Percentiles rank a stretch among this genome's conserved stretches.
Conservation (phyloP, 2,888 invertebrate species). For the Clepsis dumicolana region DNA sequence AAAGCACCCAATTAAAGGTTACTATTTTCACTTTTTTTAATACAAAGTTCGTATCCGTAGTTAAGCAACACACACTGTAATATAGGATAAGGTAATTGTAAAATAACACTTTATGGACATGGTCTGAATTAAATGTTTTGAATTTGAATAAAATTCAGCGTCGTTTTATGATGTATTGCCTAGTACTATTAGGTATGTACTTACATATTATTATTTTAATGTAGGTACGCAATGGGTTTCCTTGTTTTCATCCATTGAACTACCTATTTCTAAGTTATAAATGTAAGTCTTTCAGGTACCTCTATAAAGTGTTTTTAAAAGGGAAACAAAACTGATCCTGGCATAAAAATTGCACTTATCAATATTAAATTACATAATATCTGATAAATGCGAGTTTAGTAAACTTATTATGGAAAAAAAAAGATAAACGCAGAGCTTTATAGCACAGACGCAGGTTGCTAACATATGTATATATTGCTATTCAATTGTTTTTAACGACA, state of each 20-base stretch:
- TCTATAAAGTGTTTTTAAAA: background rate
- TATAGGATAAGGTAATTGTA: too few species aligned
- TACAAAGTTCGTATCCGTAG: background rate
- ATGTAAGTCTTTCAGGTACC: background rate
- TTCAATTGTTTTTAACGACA: too few species aligned
- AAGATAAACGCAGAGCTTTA: background rate
- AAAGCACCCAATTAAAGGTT: background rate
- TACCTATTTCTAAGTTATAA: background rate
- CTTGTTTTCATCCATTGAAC: background rate
- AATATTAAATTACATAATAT: conserved; percentile 8
- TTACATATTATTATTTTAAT: too few species aligned
- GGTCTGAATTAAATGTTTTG: too few species aligned
- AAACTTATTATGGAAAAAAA: background rate
- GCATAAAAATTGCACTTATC: conserved; percentile 2
- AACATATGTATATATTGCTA: too few species aligned
- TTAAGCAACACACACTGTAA: background rate
- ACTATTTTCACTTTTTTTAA: background rate
- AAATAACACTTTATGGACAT: too few species aligned
- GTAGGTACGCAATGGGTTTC: too few species aligned
- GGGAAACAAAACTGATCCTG: background rate
- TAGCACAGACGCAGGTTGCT: too few species aligned
- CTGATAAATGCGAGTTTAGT: conserved; percentile 6
- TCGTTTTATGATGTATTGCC: too few species aligned
- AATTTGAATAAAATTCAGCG: too few species aligned
- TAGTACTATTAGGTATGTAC: too few species aligned